Percentiles rank a stretch among this genome's conserved stretches.
Conservation (phyloP, 1,140 invertebrate species). For the Tetramorium parvispinum region DNA sequence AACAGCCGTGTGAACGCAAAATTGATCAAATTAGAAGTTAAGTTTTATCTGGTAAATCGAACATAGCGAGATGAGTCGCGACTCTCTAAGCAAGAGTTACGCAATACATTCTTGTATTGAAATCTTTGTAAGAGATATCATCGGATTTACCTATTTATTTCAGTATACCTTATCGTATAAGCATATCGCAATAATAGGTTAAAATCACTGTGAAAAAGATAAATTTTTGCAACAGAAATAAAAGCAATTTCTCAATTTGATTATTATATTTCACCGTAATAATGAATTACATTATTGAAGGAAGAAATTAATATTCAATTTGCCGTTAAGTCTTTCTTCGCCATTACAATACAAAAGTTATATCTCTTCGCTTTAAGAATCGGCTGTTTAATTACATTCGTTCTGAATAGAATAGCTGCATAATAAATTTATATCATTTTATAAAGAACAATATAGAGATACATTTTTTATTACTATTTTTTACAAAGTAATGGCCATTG, state of each 20-base stretch:
- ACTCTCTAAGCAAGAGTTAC: background rate
- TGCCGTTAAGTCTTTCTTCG: background rate
- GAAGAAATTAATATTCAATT: background rate
- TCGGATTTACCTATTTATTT: conserved; percentile 1
- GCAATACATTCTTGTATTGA: conserved; percentile 11
- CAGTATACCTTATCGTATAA: background rate
- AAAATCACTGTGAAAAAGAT: conserved; percentile 4
- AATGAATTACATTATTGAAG: background rate
- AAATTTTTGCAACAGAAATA: background rate
- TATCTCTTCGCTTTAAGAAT: background rate
- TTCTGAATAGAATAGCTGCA: background rate
- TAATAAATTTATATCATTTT: background rate
- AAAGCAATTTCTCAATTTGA: background rate
- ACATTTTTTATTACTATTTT: background rate
- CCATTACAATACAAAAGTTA: background rate
- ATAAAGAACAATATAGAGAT: background rate
- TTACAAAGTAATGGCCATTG: background rate
- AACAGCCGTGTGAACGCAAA: background rate
- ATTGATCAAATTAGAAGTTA: conserved; percentile 57
- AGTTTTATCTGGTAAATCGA: conserved; percentile 2
- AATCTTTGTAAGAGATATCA: background rate
- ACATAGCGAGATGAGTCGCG: background rate
- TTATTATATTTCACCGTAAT: background rate
- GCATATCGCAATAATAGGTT: background rate
- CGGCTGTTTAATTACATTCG: background rate